Percentiles rank a stretch among this genome's conserved stretches.
Evolutionary conservation across 2,797 vertebrate species (phyloP).

Genomic region (Apogon hyalosoma): DNA sequence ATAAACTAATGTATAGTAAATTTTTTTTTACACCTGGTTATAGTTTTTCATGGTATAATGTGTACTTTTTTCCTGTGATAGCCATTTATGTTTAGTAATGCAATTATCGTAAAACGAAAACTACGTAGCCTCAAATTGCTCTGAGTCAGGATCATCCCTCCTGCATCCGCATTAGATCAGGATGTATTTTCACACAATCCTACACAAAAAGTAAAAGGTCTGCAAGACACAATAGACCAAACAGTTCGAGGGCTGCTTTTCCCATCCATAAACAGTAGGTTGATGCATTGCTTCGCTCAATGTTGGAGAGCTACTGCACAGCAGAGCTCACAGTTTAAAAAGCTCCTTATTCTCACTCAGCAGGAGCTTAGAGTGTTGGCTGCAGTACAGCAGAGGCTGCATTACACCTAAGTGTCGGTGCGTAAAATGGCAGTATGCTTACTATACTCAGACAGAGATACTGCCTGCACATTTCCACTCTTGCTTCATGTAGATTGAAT

Average conservation of each 20-base stretch:
- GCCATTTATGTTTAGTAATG: background rate
- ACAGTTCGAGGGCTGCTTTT: slow-evolving; percentile 30
- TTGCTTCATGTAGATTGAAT: slow-evolving; percentile 45
- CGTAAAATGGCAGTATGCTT: slow-evolving; percentile 28
- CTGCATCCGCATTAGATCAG: slow-evolving; percentile 3
- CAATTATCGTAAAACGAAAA: slow-evolving; percentile 18
- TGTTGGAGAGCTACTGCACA: slow-evolving; percentile 46
- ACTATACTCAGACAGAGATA: slow-evolving; percentile 32
- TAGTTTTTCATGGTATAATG: background rate
- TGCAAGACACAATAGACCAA: slow-evolving; percentile 1
- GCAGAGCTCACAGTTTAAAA: slow-evolving; percentile 50
- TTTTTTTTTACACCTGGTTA: too few relatives aligned
- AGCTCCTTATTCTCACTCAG: slow-evolving; percentile 58
- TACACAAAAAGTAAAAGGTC: slow-evolving; percentile 35
- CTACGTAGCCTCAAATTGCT: slow-evolving; percentile 6
- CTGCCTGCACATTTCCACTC: slow-evolving; percentile 34
- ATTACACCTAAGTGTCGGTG: slow-evolving; percentile 52
- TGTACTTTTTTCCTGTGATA: background rate
- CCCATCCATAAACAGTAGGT: slow-evolving; percentile 25
- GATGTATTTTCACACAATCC: slow-evolving; percentile 25
- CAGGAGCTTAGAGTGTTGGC: slow-evolving; percentile 60
- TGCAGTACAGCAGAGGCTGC: slow-evolving; percentile 57
- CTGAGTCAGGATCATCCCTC: background rate
- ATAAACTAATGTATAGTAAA: too few relatives aligned
- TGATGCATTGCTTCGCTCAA: slow-evolving; percentile 36